Percentiles rank a stretch among this genome's conserved stretches.
Evolutionary conservation across 2,888 invertebrate species (phyloP).

Genomic region (Argynnis bischoffii): DNA sequence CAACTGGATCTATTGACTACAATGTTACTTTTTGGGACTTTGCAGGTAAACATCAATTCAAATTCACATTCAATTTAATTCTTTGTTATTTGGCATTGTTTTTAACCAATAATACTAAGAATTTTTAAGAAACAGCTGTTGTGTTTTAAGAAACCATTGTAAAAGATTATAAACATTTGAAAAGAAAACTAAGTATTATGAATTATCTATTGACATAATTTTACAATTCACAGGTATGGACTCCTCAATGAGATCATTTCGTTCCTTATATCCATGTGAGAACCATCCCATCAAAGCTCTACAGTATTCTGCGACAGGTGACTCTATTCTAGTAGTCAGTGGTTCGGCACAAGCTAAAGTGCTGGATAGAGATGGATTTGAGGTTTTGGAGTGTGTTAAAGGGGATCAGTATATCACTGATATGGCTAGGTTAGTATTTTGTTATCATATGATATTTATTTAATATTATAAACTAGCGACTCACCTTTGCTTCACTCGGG

Average conservation of each 20-base stretch:
- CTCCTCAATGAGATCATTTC: conserved; percentile 93
- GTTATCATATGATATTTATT: background rate
- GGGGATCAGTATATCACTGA: conserved; percentile 98
- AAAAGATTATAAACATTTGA: too few relatives aligned
- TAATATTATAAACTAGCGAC: too few relatives aligned
- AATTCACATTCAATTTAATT: background rate
- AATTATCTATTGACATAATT: background rate
- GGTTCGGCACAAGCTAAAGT: conserved; percentile 97
- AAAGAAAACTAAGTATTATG: background rate
- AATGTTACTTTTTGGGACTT: conserved; percentile 99
- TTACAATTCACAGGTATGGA: conserved; percentile 90
- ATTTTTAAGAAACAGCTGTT: too few relatives aligned
- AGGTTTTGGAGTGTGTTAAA: conserved; percentile 95
- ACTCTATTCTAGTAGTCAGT: conserved; percentile 94
- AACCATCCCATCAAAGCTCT: conserved; percentile 95
- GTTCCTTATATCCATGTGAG: conserved; percentile 96
- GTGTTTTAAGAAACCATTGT: too few relatives aligned
- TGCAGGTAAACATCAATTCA: conserved; percentile 83
- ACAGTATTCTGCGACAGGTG: conserved; percentile 97
- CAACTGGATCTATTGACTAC: conserved; percentile 97
- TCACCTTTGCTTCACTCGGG: too few relatives aligned
- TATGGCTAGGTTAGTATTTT: conserved; percentile 84
- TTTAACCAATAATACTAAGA: too few relatives aligned
- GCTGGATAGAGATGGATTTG: conserved; percentile 96
- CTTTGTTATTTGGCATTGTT: too few relatives aligned